Evolutionary conservation across 2,113 vertebrate species (phyloP).

Genomic region (Sebastes schlegelii): DNA sequence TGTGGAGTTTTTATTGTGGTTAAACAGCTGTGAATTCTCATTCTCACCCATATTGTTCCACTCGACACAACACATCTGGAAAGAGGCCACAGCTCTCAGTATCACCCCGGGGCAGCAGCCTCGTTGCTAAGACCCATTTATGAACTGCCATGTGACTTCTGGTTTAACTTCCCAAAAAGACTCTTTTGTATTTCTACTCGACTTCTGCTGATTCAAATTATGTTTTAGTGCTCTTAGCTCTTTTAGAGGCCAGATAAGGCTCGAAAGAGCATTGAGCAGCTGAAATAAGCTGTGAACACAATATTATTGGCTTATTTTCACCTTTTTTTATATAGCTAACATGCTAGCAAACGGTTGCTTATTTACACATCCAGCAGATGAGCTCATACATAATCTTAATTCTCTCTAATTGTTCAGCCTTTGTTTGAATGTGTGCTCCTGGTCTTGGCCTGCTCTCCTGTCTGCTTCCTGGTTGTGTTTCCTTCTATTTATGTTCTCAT

Average conservation of each 20-base stretch:
- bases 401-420: not conserved
- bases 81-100: not conserved
- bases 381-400: not conserved
- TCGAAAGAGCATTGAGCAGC: not conserved
- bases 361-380: not conserved
- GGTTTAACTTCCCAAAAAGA: not conserved
- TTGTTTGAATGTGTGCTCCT: not conserved
- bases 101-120: not conserved
- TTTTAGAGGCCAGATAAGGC: not conserved
- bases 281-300: not conserved
- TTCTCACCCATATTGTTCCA: not conserved
- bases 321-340: not conserved
- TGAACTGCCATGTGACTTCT: not conserved
- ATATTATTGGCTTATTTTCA: not conserved
- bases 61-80: constrained; percentile 11
- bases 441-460: constrained; percentile 8
- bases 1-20: not conserved
- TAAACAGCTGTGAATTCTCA: not conserved
- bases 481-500: constrained; percentile 34
- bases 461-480: constrained; percentile 24
- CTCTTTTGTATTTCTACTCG: not conserved
- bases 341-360: not conserved
- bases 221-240: not conserved
- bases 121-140: not conserved
- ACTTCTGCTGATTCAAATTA: not conserved